Evolutionary conservation across 1,140 invertebrate genomes (phyloP).

Genomic region (Drosophila santomea): DNA sequence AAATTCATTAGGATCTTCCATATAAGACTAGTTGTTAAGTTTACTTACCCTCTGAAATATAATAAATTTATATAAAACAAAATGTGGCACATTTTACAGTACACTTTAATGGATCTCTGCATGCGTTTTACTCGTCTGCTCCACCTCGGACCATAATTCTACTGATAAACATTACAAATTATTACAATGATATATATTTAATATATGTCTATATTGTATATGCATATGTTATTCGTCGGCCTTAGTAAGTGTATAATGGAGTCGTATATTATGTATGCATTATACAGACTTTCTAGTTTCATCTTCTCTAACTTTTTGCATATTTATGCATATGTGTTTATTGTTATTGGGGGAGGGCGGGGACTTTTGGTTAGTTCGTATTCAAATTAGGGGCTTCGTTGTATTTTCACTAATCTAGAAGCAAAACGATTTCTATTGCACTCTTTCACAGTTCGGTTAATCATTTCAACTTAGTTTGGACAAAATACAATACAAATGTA

Average conservation of each 20-base stretch:
- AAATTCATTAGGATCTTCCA: background rate
- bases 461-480: constrained; percentile 59
- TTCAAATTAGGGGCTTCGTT: constrained; percentile 35
- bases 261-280: constrained; percentile 32
- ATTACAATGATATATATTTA: constrained; percentile 79
- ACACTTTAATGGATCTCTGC: constrained; percentile 49
- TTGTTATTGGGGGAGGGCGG: background rate
- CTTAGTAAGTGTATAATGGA: constrained; percentile 39
- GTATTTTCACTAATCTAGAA: constrained; percentile 63
- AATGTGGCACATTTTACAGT: constrained; percentile 35
- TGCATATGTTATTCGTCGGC: constrained; percentile 63
- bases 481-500: constrained; percentile 38
- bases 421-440: constrained; percentile 69
- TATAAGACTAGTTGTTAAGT: too few species aligned
- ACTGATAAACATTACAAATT: constrained; percentile 83
- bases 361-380: constrained; percentile 15
- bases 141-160: constrained; percentile 51
- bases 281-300: constrained; percentile 49
- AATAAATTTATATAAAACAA: constrained; percentile 8
- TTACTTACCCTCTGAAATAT: background rate
- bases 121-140: constrained; percentile 36
- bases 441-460: constrained; percentile 57
- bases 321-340: constrained; percentile 19
- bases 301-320: constrained; percentile 30
- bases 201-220: constrained; percentile 77